Conservation (phyloP, 2,113 vertebrate genomes). For the Ahaetulla prasina region DNA sequence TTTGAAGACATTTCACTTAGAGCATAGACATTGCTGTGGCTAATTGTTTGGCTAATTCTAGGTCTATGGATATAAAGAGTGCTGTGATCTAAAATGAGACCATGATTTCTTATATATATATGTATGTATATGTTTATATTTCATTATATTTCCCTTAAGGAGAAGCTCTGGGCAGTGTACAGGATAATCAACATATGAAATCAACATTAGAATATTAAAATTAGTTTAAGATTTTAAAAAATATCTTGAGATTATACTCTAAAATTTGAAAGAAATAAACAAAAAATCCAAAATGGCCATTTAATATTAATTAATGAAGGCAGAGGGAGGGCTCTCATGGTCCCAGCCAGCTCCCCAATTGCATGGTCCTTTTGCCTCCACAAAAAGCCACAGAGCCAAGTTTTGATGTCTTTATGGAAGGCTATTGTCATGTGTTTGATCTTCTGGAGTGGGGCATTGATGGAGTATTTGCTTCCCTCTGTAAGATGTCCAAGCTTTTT, state of each 20-base stretch:
- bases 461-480: no score
- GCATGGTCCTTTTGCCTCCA: neutral
- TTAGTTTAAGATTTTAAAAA: neutral
- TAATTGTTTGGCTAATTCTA: no score
- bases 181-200: neutral
- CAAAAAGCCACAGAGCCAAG: no score
- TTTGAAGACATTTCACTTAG: no score
- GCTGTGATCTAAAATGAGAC: neutral
- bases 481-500: no score
- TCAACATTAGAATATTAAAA: neutral
- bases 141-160: neutral
- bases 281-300: neutral
- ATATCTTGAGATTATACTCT: neutral
- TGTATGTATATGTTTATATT: neutral
- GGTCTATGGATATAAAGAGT: neutral
- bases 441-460: no score
- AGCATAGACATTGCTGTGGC: no score
- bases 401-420: no score
- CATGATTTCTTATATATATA: neutral
- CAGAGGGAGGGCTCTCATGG: neutral
- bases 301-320: neutral
- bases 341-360: neutral
- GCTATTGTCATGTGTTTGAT: no score
- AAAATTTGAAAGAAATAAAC: neutral
- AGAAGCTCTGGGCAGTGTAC: neutral